phyloP scores from a whole-genome alignment of 1,140 invertebrate genomes.

The Rhysida immarginata region DNA sequence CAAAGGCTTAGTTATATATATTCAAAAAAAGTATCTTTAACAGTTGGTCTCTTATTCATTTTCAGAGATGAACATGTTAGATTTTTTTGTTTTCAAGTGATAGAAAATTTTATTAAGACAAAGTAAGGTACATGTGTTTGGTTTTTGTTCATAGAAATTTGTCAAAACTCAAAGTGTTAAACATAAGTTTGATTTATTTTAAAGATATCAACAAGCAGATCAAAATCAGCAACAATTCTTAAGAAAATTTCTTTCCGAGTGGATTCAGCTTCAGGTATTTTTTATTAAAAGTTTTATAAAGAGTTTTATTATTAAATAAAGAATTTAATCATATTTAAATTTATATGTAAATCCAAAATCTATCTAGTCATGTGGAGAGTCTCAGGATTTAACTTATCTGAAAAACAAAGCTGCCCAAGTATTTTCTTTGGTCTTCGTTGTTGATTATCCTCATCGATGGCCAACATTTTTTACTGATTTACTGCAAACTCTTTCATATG shows the following conservation, averaged over 20 bases:
- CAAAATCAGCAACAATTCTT: slow-evolving; percentile 18
- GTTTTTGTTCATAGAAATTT: slow-evolving; percentile 5
- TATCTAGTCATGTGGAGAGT: background rate
- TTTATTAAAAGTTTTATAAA: background rate
- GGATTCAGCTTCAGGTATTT: slow-evolving; percentile 16
- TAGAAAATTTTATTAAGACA: slow-evolving; percentile 32
- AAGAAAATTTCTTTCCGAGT: slow-evolving; percentile 21
- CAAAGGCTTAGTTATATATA: slow-evolving; percentile 11
- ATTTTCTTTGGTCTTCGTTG: slow-evolving; percentile 34
- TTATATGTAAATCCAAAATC: background rate
- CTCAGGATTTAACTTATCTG: background rate
- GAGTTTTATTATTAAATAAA: background rate
- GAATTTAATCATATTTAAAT: background rate
- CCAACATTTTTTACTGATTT: slow-evolving; percentile 38
- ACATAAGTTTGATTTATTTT: slow-evolving; percentile 5
- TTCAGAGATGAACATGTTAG: slow-evolving; percentile 31
- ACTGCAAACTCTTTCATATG: slow-evolving; percentile 28
- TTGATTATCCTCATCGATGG: slow-evolving; percentile 39
- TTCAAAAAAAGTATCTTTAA: slow-evolving; percentile 9
- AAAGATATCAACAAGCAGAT: slow-evolving; percentile 17
- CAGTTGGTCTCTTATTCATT: no score
- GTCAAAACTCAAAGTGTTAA: background rate
- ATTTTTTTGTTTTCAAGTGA: slow-evolving; percentile 38
- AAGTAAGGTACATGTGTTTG: slow-evolving; percentile 19
- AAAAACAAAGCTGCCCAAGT: slow-evolving; percentile 39